Base-by-base conservation (phyloP, 2,797 vertebrate species). In the Erethizon dorsatum region DNA sequence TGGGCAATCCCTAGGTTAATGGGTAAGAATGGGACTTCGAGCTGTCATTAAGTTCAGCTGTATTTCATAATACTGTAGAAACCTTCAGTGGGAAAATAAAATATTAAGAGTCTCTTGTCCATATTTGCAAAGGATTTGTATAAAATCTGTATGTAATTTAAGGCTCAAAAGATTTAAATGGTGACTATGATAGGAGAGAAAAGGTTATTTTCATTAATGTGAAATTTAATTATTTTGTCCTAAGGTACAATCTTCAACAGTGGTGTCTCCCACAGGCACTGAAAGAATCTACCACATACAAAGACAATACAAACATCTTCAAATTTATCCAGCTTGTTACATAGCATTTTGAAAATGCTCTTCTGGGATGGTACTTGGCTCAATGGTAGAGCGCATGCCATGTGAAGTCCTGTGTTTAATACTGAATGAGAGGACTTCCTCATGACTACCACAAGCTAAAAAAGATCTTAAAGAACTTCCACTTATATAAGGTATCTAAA, bases 21-120 rank as follows among this genome's bases (percentile, higher is more conserved):
- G 50, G 12, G 31, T 26, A 82, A n/a, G 12, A 87, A 86, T n/a
- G 63, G 59, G 52, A 79, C 31, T 37, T 83, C 71, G 94, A 79
- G 13, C 9, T 90, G 45, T 57, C 54, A 57, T 69, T 85, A 77
- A 90, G 22, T 65, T 52, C 14, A 88, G 65, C 9, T 71, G 20
- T 4, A 52, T 84, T 94, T 92, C 65, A 83, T 37, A 90, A 65
- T 69, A 75, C 15, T 61, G 24, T 15, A 90, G 31, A 94, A 94
- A 94, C n/a, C 7, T 28, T 92, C 15, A 33, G 31, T 41, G 41
- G 80, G 91, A 96, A 97, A 94, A 96, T 37, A 63, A 79, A 87
- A 7, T 75, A 88, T 45, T 14, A 45, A 78, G 28, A 4, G 56
- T 71, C 17, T 54, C 65, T 94, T 88, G 20, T 41, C 22, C 47